These are phyloP conservation scores for Gnathonemus longibarbis DNA, from an alignment of 2,113 vertebrate genomes.

Conservation along the genomic window DNA sequence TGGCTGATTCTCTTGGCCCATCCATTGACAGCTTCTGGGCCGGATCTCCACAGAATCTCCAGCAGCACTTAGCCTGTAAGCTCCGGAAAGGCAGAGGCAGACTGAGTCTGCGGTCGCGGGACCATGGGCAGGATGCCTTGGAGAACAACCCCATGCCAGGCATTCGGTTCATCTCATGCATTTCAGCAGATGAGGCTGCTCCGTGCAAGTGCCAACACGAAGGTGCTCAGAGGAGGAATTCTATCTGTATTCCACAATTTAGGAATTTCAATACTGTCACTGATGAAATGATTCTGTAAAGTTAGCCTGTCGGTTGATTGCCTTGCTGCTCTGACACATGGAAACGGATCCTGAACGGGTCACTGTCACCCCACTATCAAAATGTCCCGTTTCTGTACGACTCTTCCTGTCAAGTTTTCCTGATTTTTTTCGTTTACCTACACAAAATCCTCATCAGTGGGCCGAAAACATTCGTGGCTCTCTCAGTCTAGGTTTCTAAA, in stretches of 20 bases:
- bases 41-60: neutral
- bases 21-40: neutral
- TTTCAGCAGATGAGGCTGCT: neutral
- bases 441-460: neutral
- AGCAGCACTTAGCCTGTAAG: neutral
- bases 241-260: neutral
- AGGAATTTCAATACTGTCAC: neutral
- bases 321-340: neutral
- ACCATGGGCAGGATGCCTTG: neutral
- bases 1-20: slow-evolving; percentile 4
- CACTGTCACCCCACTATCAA: neutral
- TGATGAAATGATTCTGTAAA: neutral
- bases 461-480: neutral
- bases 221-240: neutral
- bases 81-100: neutral
- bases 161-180: neutral
- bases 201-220: neutral
- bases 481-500: neutral
- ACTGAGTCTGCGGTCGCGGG: neutral
- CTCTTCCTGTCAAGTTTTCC: neutral
- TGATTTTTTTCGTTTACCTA: neutral
- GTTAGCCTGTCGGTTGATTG: neutral
- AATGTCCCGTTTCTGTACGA: neutral
- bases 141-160: neutral
- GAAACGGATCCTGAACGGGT: neutral